phyloP scores from a whole-genome alignment of 2,888 invertebrate genomes.

The Lumbricus terrestris region DNA sequence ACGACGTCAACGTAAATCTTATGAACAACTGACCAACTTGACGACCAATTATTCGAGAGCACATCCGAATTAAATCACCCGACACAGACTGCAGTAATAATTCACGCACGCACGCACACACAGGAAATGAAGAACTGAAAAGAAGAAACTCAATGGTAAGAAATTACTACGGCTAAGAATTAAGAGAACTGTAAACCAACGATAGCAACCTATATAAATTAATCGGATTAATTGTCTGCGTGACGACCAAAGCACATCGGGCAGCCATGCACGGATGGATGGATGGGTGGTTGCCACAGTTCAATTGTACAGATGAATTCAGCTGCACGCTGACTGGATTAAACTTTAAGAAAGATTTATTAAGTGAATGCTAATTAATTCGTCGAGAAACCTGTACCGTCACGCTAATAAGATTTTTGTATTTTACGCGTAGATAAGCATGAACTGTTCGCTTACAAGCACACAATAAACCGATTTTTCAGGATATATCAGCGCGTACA shows the following conservation, averaged over 20 bases:
- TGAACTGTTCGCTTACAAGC: not conserved
- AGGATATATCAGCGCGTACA: not conserved
- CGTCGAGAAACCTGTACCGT: not conserved
- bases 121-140: not conserved
- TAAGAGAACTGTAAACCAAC: constrained; percentile 8
- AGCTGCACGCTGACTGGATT: not conserved
- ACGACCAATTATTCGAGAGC: not conserved
- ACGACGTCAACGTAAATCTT: not conserved
- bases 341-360: not conserved
- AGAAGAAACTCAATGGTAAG: constrained; percentile 1
- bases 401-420: not conserved
- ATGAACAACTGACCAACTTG: no score
- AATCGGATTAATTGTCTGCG: not conserved
- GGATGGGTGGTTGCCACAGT: not conserved
- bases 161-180: constrained; percentile 5
- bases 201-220: not conserved
- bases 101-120: not conserved
- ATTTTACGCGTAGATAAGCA: not conserved
- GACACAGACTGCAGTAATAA: not conserved
- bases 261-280: no score
- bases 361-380: not conserved
- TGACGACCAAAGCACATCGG: not conserved
- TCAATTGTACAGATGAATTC: not conserved
- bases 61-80: not conserved
- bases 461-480: constrained; percentile 3